phyloP scores from a whole-genome alignment of 1,140 invertebrate genomes.

The Stratiolaelaps scimitus region DNA sequence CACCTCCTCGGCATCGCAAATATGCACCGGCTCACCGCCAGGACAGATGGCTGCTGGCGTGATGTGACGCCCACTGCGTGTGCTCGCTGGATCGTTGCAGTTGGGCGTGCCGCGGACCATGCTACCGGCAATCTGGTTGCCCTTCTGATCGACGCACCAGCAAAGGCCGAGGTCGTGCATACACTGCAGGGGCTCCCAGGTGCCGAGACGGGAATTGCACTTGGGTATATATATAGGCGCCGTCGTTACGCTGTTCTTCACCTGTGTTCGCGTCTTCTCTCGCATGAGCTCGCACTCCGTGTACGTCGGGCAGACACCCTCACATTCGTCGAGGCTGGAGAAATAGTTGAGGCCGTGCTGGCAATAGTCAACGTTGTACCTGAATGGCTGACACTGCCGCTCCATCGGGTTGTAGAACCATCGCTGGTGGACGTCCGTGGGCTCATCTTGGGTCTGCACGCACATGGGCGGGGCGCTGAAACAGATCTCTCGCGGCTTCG shows the following conservation, averaged over 20 bases:
- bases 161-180: conserved; percentile 63
- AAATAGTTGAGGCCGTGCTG: conserved; percentile 80
- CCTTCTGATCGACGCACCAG: conserved; percentile 67
- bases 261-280: conserved; percentile 57
- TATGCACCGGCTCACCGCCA: conserved; percentile 39
- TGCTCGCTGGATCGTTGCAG: conserved; percentile 16
- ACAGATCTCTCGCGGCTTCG: conserved; percentile 54
- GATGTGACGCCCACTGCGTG: conserved; percentile 5
- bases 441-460: conserved; percentile 59
- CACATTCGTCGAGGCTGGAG: conserved; percentile 64
- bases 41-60: conserved; percentile 37
- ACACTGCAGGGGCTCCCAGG: conserved; percentile 67
- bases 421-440: conserved; percentile 43
- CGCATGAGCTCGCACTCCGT: conserved; percentile 54
- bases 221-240: conserved; percentile 39
- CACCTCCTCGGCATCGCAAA: conserved; percentile 39
- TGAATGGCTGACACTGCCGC: conserved; percentile 59
- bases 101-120: conserved; percentile 49
- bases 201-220: conserved; percentile 42
- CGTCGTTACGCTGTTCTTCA: conserved; percentile 52
- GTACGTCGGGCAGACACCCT: conserved; percentile 53
- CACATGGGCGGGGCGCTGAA: conserved; percentile 51
- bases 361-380: conserved; percentile 50
- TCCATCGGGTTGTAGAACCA: conserved; percentile 64
- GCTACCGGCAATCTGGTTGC: conserved; percentile 62